Percentiles rank a stretch among this genome's conserved stretches.
These are phyloP conservation scores for Sorex araneus DNA, from an alignment of 2,113 vertebrate species.

Conservation along the genomic window DNA sequence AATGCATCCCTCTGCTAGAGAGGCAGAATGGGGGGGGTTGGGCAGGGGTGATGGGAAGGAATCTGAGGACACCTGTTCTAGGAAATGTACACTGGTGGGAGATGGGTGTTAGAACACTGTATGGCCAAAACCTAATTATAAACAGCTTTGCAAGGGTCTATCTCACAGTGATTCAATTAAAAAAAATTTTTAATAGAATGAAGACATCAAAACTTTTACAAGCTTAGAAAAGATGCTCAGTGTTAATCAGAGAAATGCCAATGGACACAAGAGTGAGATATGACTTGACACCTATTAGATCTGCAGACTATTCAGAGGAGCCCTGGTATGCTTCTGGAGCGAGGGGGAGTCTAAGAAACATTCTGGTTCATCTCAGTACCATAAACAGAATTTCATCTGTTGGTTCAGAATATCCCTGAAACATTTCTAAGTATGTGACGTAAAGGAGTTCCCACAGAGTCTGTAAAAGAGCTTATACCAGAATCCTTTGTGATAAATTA, in stretches of 20 bases:
- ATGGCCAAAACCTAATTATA: too few species aligned
- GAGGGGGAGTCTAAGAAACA: not conserved
- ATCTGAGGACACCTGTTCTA: too few species aligned
- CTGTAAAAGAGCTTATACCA: not conserved
- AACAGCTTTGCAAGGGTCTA: too few species aligned
- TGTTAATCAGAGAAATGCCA: not conserved
- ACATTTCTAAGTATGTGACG: not conserved
- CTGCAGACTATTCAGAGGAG: not conserved
- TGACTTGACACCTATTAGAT: not conserved
- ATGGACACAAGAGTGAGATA: not conserved
- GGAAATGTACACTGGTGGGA: too few species aligned
- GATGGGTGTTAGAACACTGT: too few species aligned
- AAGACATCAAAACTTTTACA: slow-evolving; percentile 30
- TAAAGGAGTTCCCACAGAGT: not conserved
- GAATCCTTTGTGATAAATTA: not conserved
- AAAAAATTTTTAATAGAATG: not conserved
- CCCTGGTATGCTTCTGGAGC: not conserved
- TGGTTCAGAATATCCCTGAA: not conserved
- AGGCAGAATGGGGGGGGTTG: too few species aligned
- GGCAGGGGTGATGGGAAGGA: too few species aligned
- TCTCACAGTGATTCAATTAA: not conserved
- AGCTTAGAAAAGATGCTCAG: not conserved
- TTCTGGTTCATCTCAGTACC: not conserved
- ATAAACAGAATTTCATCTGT: not conserved
- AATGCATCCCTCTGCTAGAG: too few species aligned